These are phyloP conservation scores for Gandaritis pyraliata DNA, from an alignment of 2,888 invertebrate species.

Conservation along the genomic window DNA sequence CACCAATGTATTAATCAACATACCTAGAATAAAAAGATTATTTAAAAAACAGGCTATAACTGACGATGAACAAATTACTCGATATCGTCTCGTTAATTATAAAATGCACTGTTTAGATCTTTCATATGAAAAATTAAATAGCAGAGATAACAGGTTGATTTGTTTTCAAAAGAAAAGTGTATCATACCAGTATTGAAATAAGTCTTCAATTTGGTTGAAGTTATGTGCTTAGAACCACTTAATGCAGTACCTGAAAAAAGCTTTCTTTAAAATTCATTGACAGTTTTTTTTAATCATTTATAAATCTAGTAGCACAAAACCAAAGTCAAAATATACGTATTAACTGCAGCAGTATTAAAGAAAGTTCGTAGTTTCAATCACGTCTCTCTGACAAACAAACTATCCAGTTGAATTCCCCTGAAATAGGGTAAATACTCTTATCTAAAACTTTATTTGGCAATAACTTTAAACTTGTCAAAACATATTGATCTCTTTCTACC, in stretches of 20 bases:
- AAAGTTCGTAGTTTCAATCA: slow-evolving; percentile 15
- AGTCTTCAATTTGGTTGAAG: slow-evolving; percentile 25
- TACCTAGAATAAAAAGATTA: slow-evolving; percentile 26
- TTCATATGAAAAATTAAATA: neutral
- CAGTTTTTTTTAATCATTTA: too few species aligned
- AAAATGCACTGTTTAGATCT: neutral
- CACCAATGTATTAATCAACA: slow-evolving; percentile 33
- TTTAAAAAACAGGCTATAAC: neutral
- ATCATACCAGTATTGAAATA: slow-evolving; percentile 36
- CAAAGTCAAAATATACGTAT: too few species aligned
- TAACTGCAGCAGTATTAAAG: too few species aligned
- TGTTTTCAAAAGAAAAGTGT: neutral
- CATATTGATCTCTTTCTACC: slow-evolving; percentile 16
- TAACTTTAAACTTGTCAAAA: slow-evolving; percentile 22
- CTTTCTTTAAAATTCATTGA: too few species aligned
- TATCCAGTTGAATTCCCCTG: slow-evolving; percentile 14
- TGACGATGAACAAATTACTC: neutral
- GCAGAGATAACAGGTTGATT: neutral
- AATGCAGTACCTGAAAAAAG: slow-evolving; percentile 25
- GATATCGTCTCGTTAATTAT: neutral
- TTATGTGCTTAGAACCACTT: slow-evolving; percentile 4
- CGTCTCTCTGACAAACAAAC: slow-evolving; percentile 26
- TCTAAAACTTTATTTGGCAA: slow-evolving; percentile 26
- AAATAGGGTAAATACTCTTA: slow-evolving; percentile 18
- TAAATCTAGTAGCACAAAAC: too few species aligned